Evolutionary conservation across 2,888 invertebrate genomes (phyloP).

Genomic region (Autographa gamma): DNA sequence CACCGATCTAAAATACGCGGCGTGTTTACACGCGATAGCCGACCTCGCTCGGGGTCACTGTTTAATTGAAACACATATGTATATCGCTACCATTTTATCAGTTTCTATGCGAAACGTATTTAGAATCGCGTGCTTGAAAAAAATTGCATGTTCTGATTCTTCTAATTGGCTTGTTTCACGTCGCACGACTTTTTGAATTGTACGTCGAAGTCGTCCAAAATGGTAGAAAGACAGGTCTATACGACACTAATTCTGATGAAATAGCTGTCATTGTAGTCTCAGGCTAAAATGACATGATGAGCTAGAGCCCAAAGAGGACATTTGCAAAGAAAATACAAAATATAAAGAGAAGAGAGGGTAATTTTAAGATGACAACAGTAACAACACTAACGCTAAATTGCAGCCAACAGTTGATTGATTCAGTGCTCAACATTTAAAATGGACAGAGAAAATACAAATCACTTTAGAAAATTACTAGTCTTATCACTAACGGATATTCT

Average conservation of each 20-base stretch:
- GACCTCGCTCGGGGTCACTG: constrained; percentile 52
- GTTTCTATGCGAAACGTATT: constrained; percentile 8
- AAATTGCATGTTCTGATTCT: not conserved
- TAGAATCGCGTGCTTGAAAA: not conserved
- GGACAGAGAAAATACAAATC: not conserved
- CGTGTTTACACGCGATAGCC: constrained; percentile 61
- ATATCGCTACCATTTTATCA: constrained; percentile 32
- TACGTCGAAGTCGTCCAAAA: too few species aligned
- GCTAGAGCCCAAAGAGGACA: too few species aligned
- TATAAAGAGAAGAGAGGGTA: too few species aligned
- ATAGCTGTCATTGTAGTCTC: too few species aligned
- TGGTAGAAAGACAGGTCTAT: too few species aligned
- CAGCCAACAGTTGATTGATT: not conserved
- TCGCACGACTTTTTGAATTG: not conserved
- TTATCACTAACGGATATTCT: constrained; percentile 4
- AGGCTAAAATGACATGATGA: too few species aligned
- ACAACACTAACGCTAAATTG: not conserved
- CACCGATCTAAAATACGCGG: constrained; percentile 55
- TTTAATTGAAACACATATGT: constrained; percentile 28
- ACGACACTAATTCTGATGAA: too few species aligned
- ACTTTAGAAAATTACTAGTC: not conserved
- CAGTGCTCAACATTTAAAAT: not conserved
- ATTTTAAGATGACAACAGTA: too few species aligned
- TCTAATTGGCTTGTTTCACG: not conserved
- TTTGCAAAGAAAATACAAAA: too few species aligned